Percentiles rank a stretch among this genome's conserved stretches.
Conservation (phyloP, 2,113 vertebrate species). For the Tauraco erythrolophus region DNA sequence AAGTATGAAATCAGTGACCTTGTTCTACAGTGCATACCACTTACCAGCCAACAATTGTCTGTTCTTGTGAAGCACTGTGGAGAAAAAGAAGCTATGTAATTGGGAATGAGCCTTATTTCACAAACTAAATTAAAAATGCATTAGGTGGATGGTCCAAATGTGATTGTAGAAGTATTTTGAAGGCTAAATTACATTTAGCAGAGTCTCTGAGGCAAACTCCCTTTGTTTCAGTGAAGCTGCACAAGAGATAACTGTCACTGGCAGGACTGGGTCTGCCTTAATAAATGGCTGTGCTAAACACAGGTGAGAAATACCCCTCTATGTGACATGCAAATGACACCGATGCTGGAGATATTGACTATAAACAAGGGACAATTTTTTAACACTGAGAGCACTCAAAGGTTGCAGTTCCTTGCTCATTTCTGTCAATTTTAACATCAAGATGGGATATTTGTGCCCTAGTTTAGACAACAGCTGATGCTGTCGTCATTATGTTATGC, state of each 20-base stretch:
- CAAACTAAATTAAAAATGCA: neutral
- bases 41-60: neutral
- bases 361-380: neutral
- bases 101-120: neutral
- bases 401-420: neutral
- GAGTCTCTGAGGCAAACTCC: neutral
- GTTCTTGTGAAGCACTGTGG: rapidly evolving
- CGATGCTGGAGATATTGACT: neutral
- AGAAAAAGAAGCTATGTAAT: neutral
- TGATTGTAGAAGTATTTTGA: neutral
- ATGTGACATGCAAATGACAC: neutral
- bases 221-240: neutral
- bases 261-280: neutral
- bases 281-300: neutral
- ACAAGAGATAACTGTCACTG: neutral
- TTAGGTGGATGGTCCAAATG: neutral
- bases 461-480: neutral
- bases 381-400: neutral
- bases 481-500: too few relatives aligned
- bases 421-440: neutral
- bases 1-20: neutral
- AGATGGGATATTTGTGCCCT: neutral
- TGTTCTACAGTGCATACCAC: neutral
- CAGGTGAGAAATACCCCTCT: neutral
- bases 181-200: neutral